phyloP scores from a whole-genome alignment of 2,113 vertebrate genomes.

The Macroglossus sobrinus region DNA sequence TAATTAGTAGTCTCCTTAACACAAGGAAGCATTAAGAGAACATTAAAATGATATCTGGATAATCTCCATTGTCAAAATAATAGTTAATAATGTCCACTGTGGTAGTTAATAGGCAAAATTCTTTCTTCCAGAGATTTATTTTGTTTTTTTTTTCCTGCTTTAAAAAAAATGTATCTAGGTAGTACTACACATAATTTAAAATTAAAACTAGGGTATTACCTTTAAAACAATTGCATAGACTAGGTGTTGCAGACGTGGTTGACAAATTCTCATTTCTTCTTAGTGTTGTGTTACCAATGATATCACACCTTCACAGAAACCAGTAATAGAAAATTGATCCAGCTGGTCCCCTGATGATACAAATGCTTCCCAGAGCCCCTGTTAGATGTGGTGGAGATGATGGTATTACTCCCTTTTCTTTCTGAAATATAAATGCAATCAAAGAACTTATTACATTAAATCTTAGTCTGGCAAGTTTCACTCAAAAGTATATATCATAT shows the following conservation, averaged over 20 bases:
- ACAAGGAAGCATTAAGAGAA: neutral
- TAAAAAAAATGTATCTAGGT: neutral
- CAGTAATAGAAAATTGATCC: constrained; percentile 15
- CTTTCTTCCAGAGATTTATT: neutral
- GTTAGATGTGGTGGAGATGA: neutral
- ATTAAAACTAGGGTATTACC: neutral
- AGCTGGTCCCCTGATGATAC: neutral
- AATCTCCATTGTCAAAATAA: neutral
- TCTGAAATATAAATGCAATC: neutral
- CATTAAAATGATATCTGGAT: neutral
- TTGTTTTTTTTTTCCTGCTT: neutral
- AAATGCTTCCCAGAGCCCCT: neutral
- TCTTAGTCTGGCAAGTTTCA: neutral
- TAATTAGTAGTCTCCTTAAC: neutral
- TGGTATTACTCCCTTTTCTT: neutral
- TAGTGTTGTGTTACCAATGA: neutral
- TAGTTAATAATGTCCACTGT: neutral
- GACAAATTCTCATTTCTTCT: constrained; percentile 16
- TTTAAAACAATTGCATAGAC: neutral
- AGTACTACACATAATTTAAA: neutral
- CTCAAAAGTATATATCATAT: neutral
- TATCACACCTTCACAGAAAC: constrained; percentile 23
- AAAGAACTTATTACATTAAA: neutral
- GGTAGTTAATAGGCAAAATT: neutral
- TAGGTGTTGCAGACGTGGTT: neutral